Base-by-base conservation (phyloP, 1,140 invertebrate species). In the Anoplolepis gracilipes region DNA sequence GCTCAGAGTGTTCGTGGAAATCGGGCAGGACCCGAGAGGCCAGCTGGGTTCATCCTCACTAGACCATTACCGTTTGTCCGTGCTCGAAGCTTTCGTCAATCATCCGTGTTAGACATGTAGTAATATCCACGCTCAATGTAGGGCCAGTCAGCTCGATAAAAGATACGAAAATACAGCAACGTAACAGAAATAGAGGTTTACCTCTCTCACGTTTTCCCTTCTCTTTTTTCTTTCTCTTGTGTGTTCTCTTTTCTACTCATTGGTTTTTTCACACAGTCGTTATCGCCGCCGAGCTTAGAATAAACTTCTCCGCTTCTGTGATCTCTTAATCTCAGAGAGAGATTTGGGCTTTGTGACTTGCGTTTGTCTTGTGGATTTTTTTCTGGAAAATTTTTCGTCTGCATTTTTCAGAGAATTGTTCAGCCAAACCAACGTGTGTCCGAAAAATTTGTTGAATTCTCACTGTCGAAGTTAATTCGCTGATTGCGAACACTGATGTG, bases 1-100 rank as follows among this genome's bases (percentile, higher is more conserved):
- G 85, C 90, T 90, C 88, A 87, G 87, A 92, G 79, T 92, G 90
- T 92, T 89, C 86, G 86, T 91, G 89, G 86, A 88, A 79, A 93
- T 94, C 92, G 92, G 93, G 92, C 92, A 90, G 92, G 92, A 92
- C 93, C 91, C 92, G 91, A 92, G 91, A 94, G 94, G 93, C 94
- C 93, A 94, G 94, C 91, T 94, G 92, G 93, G 93, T 94, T 94
- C 93, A 94, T 95, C 93, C 93, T 92, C 93, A 93, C 94, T 95
- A 94, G 94, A 94, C 94, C 94, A 91, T 93, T 76, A 90, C 75
- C 86, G 85, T 92, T 81, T 85, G 84, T 91, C 67, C 89, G 53
- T 91, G 84, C 87, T 90, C 85, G 89, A 75, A 91, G 88, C 86
- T 91, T 87, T 87, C 67, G 84, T 73, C 77, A 87, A 90, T 87